phyloP scores from a whole-genome alignment of 1,140 invertebrate species.

The Tetraneura akinire region DNA sequence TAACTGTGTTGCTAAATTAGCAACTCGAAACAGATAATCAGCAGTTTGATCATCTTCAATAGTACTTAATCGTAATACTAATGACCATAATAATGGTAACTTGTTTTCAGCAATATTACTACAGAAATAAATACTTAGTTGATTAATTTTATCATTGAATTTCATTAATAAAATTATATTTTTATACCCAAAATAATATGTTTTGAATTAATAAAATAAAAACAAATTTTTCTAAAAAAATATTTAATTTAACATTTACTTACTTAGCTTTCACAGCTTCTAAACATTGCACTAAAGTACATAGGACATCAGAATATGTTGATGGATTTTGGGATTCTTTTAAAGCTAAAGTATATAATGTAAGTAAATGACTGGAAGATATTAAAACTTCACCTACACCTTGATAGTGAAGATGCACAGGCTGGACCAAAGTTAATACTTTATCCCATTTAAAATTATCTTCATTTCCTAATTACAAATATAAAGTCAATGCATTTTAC shows the following conservation, averaged over 20 bases:
- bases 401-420: slow-evolving; percentile 59
- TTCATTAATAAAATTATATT: not conserved
- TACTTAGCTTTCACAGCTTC: slow-evolving; percentile 61
- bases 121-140: slow-evolving; percentile 48
- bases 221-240: not conserved
- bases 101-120: slow-evolving; percentile 66
- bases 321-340: slow-evolving; percentile 60
- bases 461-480: slow-evolving; percentile 44
- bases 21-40: slow-evolving; percentile 58
- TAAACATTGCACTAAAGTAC: slow-evolving; percentile 62
- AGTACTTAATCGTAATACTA: slow-evolving; percentile 63
- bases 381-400: slow-evolving; percentile 60
- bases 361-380: slow-evolving; percentile 60
- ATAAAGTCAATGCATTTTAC: not conserved
- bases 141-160: not conserved
- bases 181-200: not conserved
- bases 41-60: slow-evolving; percentile 58
- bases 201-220: not conserved
- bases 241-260: no score
- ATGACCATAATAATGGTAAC: slow-evolving; percentile 65
- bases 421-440: slow-evolving; percentile 60
- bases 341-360: slow-evolving; percentile 61
- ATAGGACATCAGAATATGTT: slow-evolving; percentile 60
- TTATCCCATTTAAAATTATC: slow-evolving; percentile 58
- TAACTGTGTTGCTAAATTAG: slow-evolving; percentile 61